A percentile compares a stretch with the other conserved stretches of the same genome.
Conservation (phyloP, 2,888 invertebrate genomes). For the Aphidoletes aphidimyza region DNA sequence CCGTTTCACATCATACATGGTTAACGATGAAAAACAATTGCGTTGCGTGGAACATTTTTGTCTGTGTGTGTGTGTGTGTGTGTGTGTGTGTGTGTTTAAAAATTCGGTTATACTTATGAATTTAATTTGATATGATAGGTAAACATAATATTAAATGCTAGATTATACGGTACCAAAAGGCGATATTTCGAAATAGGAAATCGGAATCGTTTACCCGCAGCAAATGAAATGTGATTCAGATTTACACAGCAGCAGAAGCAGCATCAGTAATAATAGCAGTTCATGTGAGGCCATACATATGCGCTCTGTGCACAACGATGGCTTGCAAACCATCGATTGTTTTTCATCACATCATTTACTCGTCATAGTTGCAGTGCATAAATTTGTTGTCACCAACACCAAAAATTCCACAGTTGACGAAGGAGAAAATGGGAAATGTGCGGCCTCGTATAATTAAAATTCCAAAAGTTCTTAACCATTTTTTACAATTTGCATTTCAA, state of each 20-base stretch:
- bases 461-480: background rate
- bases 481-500: background rate
- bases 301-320: too few relatives aligned
- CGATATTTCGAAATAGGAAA: background rate
- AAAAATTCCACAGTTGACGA: too few relatives aligned
- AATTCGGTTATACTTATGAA: background rate
- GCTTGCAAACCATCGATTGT: too few relatives aligned
- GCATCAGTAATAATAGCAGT: background rate
- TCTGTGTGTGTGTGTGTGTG: too few relatives aligned
- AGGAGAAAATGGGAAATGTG: too few relatives aligned
- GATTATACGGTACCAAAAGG: background rate
- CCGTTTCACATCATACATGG: too few relatives aligned
- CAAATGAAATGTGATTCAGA: background rate
- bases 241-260: background rate
- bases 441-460: background rate
- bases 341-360: too few relatives aligned
- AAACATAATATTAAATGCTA: background rate
- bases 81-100: too few relatives aligned
- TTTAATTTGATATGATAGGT: conserved; percentile 20
- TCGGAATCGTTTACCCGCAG: background rate
- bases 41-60: too few relatives aligned
- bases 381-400: background rate
- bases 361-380: background rate
- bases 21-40: too few relatives aligned
- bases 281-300: too few relatives aligned